Percentiles rank a stretch among this genome's conserved stretches.
Evolutionary conservation across 1,140 invertebrate genomes (phyloP).

Genomic region (Ips typographus): DNA sequence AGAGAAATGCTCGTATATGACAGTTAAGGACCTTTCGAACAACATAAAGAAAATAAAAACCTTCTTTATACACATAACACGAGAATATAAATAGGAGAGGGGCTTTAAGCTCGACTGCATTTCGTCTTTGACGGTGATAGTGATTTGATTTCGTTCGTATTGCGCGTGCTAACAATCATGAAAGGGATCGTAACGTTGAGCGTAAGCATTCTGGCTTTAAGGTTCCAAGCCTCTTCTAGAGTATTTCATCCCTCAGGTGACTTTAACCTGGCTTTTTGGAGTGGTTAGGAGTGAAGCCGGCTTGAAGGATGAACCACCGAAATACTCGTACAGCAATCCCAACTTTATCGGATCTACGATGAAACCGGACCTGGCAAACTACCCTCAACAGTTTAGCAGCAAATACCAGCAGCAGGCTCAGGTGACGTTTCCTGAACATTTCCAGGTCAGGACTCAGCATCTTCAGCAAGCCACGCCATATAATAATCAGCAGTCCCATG

Average conservation of each 20-base stretch:
- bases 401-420: slow-evolving; percentile 16
- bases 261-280: slow-evolving; percentile 11
- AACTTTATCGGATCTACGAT: slow-evolving; percentile 17
- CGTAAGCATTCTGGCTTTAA: slow-evolving; percentile 15
- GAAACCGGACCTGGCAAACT: slow-evolving; percentile 25
- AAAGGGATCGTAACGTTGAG: slow-evolving; percentile 29
- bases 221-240: no score
- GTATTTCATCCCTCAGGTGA: slow-evolving; percentile 6
- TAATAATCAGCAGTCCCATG: slow-evolving; percentile 9
- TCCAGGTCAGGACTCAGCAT: slow-evolving; percentile 22
- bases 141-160: slow-evolving; percentile 16
- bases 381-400: slow-evolving; percentile 18
- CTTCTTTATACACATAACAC: slow-evolving; percentile 19
- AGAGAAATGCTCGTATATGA: background rate
- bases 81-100: slow-evolving; percentile 30
- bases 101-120: slow-evolving; percentile 31
- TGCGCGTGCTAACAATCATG: slow-evolving; percentile 19
- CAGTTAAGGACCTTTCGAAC: slow-evolving; percentile 28
- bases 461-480: slow-evolving; percentile 26
- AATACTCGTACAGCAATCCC: slow-evolving; percentile 8
- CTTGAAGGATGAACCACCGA: slow-evolving; percentile 22
- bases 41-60: slow-evolving; percentile 16
- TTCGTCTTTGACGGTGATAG: slow-evolving; percentile 27
- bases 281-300: slow-evolving; percentile 15
- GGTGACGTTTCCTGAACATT: slow-evolving; percentile 10